Conservation (phyloP, 2,113 vertebrate species). For the Carlito syrichta region DNA sequence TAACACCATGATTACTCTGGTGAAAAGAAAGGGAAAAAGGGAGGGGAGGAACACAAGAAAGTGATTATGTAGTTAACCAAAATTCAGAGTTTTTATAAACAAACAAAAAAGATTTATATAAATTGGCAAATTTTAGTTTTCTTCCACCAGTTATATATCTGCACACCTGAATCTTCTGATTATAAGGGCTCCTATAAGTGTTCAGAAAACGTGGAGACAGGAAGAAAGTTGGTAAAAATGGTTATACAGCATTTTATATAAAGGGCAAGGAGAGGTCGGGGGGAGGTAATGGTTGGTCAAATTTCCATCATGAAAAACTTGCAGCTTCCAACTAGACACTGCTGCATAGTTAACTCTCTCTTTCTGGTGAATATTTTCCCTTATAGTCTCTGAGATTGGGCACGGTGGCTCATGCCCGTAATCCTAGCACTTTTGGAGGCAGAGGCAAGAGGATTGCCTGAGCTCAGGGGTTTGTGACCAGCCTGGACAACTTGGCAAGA, state of each 20-base stretch:
- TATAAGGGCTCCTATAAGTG: background rate
- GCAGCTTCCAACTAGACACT: background rate
- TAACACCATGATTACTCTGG: background rate
- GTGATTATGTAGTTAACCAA: background rate
- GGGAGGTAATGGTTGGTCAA: too few relatives aligned
- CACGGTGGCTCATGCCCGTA: too few relatives aligned
- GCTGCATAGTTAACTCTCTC: background rate
- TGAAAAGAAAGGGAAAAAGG: background rate
- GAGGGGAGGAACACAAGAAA: background rate
- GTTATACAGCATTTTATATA: background rate
- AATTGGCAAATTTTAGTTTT: background rate
- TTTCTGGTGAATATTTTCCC: background rate
- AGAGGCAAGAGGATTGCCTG: too few relatives aligned
- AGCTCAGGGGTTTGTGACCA: too few relatives aligned
- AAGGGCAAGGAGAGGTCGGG: background rate
- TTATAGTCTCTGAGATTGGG: background rate
- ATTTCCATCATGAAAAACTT: background rate
- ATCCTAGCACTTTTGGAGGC: too few relatives aligned
- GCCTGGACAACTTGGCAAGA: too few relatives aligned
- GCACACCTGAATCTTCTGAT: background rate
- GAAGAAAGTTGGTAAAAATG: background rate
- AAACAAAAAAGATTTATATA: background rate
- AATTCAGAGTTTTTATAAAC: background rate
- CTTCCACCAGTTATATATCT: background rate
- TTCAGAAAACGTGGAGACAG: background rate